Evolutionary conservation across 2,113 vertebrate genomes (phyloP), one percentile per base, ranked within the genome.

Genomic region (Neoarius graeffei): DNA sequence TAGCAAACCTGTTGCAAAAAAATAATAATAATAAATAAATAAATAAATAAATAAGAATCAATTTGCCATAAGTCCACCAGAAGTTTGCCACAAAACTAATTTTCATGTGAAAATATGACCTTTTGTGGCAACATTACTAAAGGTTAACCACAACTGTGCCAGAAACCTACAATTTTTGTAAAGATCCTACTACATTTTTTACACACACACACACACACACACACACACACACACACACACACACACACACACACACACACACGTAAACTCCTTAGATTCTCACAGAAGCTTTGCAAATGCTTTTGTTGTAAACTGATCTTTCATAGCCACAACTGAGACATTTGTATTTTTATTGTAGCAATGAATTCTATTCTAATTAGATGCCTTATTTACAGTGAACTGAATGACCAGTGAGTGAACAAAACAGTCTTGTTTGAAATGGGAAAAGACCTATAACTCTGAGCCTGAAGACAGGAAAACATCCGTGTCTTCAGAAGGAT

Each of bases 401-500:
- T 76, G 13, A 54, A 25, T 7, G 50, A 14, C 27, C 8, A 42
- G n/a, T 11, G 30, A 59, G 35, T 14, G 9, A 59, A 3, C 56
- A 59, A 81, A 59, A 81, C 5, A 3, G 1, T 20, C 27, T 81
- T 30, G 7, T 42, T 81, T 35, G 8, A 60, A 57, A 57, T 80
- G n/a, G 50, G 77, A 80, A 81, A 59, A 81, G 27, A 81, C 54
- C 56, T 81, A 35, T 35, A 35, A 81, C 50, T 80, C 25, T 23
- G 7, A 35, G 25, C n/a, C 30, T 80, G 2, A 57, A 57, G 56
- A 35, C 27, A 81, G 27, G 79, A 23, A 35, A 60, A 81, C 42
- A 81, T 81, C 56, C 5, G 17, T 0, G 1, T 81, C 79, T 57
- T 27, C 10, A 81, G 79, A 60, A 56, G 54, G 56, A 35, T 60